Evolutionary conservation across 2,797 vertebrate genomes (phyloP), one percentile per base, ranked within the genome.

Genomic region (Myripristis murdjan): DNA sequence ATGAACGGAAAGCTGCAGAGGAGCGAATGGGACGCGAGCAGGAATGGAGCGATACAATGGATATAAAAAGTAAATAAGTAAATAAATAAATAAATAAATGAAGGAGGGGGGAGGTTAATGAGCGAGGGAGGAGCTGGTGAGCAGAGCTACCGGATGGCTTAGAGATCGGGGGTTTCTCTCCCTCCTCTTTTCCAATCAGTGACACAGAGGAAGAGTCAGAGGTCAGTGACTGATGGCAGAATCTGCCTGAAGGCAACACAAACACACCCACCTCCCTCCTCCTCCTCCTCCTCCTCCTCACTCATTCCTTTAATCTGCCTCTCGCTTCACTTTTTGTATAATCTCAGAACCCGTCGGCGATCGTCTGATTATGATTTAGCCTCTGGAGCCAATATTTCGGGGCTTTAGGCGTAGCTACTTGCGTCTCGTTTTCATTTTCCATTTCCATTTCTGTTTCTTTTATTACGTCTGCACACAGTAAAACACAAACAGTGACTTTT

Each of bases 211-310:
- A 8, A n/a, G n/a, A 56, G 54, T 61, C 61, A 77, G 39, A 67
- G 55, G 43, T 76, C 46, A 64, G 44, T 1, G 11, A 39, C 43
- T 26, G 20, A 47, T 52, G 55, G 22, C 1, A 6, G 46, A 22
- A 31, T 53, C 43, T 60, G 53, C 72, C 70, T 64, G 14, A 79
- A 62, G 74, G 66, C 48, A 64, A 59, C 26, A 66, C 4, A 51
- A 76, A 77, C 64, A 72, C 15, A 33, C 26, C 15, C 6, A 28
- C 26, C 28, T 66, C n/a, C 35, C 33, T 35, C 37, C 35, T 8
- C 8, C 10, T n/a, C 28, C 16, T n/a, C 33, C 10, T 64, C 3
- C 24, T 22, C 39, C 52, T 37, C 37, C 20, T 23, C 8, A 48
- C 46, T 46, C 4, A 11, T 3, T 28, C 2, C 6, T 49, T 59